Base-by-base conservation (phyloP, 64 coral and sea anemone genomes). In the Porites australiensis region DNA sequence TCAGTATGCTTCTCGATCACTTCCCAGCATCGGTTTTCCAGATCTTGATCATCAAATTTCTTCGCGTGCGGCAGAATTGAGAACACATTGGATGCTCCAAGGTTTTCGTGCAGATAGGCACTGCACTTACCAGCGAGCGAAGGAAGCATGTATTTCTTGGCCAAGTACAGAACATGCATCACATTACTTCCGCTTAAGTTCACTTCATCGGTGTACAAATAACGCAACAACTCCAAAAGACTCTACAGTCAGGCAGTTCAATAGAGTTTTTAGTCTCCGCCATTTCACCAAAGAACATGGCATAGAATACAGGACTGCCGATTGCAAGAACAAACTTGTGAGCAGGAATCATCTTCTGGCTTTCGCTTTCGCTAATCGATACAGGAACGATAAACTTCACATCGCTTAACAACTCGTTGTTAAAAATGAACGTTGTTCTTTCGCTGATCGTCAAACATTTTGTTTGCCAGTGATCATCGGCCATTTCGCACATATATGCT, bases 71-170 rank as follows among this genome's bases (percentile, higher is more conserved):
- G 11, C 22, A 73, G 69, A n/a, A 88, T 61, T 5, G 12, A 51
- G 16, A 88, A 71, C 48, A 73, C 82, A 16, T 86, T 69, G 2
- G 23, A 43, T 68, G 54, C 58, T 15, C 45, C 20, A 0, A 86
- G 82, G 23, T 61, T 13, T 5, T 22, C 82, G 27, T 19, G 19
- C 44, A 86, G 82, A 67, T 61, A 86, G 0, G 19, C 8, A 69
- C 12, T 21, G 64, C 82, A 86, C 3, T 65, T 86, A 23, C 67
- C 82, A 65, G 18, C 19, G n/a, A 86, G 64, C 11, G 58, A 27
- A 65, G 55, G 82, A 15, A 86, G 11, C 13, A 65, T 86, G 64
- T 86, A 86, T 44, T 86, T 86, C 64, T 86, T 69, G 11, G 82
- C 55, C 18, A 86, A 50, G 82, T 86, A 86, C 82, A 86, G 20